Evolutionary conservation across 2,113 vertebrate species (phyloP).

Genomic region (Rhagologus leucostigma): DNA sequence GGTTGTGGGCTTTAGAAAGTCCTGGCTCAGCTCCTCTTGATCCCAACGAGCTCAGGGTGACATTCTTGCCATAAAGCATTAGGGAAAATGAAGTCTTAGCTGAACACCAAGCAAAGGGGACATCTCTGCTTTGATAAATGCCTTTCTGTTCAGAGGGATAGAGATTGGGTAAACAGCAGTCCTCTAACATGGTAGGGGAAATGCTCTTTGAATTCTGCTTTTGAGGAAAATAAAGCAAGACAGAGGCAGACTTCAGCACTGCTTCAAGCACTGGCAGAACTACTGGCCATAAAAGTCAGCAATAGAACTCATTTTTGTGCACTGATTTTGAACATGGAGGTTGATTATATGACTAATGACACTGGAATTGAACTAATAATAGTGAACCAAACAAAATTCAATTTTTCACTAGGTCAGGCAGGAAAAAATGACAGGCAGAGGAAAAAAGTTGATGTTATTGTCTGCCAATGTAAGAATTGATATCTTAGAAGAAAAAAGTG

Average conservation of each 20-base stretch:
- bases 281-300: not conserved
- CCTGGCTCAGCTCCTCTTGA: not conserved
- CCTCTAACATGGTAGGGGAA: not conserved
- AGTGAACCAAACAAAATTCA: not conserved
- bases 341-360: not conserved
- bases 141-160: not conserved
- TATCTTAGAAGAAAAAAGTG: not conserved
- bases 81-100: not conserved
- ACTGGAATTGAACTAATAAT: not conserved
- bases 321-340: not conserved
- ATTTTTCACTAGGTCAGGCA: not conserved
- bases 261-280: not conserved
- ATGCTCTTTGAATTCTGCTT: not conserved
- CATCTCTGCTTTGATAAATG: not conserved
- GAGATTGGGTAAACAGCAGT: not conserved
- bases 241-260: not conserved
- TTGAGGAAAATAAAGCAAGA: not conserved
- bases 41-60: not conserved
- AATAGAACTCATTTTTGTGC: not conserved
- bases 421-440: not conserved
- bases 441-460: not conserved
- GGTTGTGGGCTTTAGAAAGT: not conserved
- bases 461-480: not conserved
- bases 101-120: not conserved
- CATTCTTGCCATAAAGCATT: not conserved